Conservation (phyloP, 2,888 invertebrate genomes). For the Scotopteryx bipunctaria region DNA sequence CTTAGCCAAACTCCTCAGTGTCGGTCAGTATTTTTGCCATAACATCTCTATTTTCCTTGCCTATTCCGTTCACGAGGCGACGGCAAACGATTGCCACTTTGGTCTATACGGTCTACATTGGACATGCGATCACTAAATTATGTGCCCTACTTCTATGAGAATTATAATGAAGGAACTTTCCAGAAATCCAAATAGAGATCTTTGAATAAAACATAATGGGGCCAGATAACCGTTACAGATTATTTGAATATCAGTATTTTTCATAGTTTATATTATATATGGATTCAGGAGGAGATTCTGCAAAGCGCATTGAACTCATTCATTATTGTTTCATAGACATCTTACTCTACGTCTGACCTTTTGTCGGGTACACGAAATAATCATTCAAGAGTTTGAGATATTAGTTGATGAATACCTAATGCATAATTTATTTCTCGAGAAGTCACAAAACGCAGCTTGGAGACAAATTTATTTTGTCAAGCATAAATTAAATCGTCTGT, state of each 20-base stretch:
- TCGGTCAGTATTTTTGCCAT: constrained; percentile 15
- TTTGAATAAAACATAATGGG: constrained; percentile 13
- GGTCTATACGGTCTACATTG: constrained; percentile 10
- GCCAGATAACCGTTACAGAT: constrained; percentile 4
- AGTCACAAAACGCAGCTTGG: too few species aligned
- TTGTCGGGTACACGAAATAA: too few species aligned
- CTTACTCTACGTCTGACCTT: too few species aligned
- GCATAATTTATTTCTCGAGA: too few species aligned
- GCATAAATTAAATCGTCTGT: not conserved
- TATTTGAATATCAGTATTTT: constrained; percentile 9
- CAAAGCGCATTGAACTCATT: not conserved
- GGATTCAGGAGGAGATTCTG: constrained; percentile 6
- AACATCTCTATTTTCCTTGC: constrained; percentile 10
- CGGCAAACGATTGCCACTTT: constrained; percentile 21
- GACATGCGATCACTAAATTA: constrained; percentile 22
- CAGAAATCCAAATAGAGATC: constrained; percentile 5
- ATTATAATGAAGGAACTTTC: constrained; percentile 11
- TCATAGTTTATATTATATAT: constrained; percentile 3
- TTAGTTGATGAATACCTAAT: too few species aligned
- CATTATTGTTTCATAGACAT: not conserved
- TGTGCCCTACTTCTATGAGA: constrained; percentile 15
- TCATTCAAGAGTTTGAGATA: too few species aligned
- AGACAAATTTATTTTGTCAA: not conserved
- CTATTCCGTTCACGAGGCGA: constrained; percentile 17
- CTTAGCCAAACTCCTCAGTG: not conserved